phyloP scores from a whole-genome alignment of 2,797 vertebrate species.

The Scolopax rusticola region DNA sequence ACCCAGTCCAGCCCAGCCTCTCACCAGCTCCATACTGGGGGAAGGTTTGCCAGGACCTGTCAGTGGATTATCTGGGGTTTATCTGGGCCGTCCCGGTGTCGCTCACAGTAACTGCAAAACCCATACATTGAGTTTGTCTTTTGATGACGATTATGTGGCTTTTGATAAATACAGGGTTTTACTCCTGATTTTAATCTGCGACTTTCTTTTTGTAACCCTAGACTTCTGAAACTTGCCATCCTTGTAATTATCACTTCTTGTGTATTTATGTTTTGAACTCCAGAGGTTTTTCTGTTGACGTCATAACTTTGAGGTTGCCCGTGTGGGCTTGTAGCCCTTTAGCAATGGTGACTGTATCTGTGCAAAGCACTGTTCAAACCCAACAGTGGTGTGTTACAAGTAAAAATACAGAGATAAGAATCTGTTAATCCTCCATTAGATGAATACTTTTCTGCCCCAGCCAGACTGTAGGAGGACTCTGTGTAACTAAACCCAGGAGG shows the following conservation, averaged over 20 bases:
- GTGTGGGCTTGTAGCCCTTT: fast-evolving
- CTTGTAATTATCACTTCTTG: fast-evolving
- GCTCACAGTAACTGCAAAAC: fast-evolving
- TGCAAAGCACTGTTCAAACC: not conserved
- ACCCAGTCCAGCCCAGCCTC: not conserved
- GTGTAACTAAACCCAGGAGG: too few species aligned
- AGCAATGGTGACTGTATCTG: not conserved
- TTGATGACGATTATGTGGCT: not conserved
- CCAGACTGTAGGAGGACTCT: not conserved
- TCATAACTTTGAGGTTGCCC: fast-evolving
- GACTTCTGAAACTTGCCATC: not conserved
- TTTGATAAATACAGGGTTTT: not conserved
- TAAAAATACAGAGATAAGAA: fast-evolving
- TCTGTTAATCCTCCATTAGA: not conserved
- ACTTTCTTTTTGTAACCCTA: not conserved
- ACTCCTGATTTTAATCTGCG: not conserved
- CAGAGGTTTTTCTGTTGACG: not conserved
- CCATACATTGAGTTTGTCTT: not conserved
- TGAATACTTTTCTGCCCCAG: not conserved
- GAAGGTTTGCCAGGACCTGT: not conserved
- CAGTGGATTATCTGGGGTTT: not conserved
- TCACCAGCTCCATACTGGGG: not conserved
- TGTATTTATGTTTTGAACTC: not conserved
- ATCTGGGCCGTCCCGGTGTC: not conserved
- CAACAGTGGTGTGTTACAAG: not conserved